Conservation (phyloP, 1,140 invertebrate species). For the Andrena cerasifolii region DNA sequence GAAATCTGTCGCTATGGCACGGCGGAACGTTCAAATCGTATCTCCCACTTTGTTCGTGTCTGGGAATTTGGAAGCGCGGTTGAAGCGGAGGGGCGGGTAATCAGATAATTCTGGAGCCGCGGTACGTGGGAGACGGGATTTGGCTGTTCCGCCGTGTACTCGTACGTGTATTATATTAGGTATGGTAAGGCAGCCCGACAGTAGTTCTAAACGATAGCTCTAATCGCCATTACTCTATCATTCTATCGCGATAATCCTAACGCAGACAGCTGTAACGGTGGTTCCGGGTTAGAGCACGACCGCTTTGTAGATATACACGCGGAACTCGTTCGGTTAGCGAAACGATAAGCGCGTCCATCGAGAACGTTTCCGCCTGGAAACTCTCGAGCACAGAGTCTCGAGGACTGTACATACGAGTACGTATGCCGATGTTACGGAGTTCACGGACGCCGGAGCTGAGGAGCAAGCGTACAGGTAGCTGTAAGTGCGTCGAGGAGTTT, state of each 20-base stretch:
- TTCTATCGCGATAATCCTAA: constrained; percentile 47
- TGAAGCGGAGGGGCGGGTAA: neutral
- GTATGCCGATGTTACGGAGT: constrained; percentile 44
- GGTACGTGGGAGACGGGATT: neutral
- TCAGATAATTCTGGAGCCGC: neutral
- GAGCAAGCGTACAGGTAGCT: constrained; percentile 31
- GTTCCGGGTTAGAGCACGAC: constrained; percentile 9
- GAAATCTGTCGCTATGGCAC: constrained; percentile 37
- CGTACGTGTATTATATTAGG: constrained; percentile 53
- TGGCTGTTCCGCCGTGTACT: constrained; percentile 9
- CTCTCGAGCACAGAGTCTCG: constrained; percentile 35
- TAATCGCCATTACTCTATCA: constrained; percentile 45
- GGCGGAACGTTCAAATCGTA: neutral
- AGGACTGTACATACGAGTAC: constrained; percentile 53
- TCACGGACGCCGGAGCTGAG: constrained; percentile 34
- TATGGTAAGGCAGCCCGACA: constrained; percentile 13
- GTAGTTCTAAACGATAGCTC: constrained; percentile 13
- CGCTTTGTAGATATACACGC: constrained; percentile 62
- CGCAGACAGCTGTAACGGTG: constrained; percentile 9
- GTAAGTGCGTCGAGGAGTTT: constrained; percentile 42
- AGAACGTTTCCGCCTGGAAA: constrained; percentile 28
- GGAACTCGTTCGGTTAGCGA: constrained; percentile 41
- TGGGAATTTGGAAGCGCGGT: too few species aligned
- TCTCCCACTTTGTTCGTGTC: neutral
- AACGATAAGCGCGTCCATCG: constrained; percentile 39